Evolutionary conservation across 35 echinoderm and acorn worm species (phyloP).

Genomic region (Apostichopus japonicus): DNA sequence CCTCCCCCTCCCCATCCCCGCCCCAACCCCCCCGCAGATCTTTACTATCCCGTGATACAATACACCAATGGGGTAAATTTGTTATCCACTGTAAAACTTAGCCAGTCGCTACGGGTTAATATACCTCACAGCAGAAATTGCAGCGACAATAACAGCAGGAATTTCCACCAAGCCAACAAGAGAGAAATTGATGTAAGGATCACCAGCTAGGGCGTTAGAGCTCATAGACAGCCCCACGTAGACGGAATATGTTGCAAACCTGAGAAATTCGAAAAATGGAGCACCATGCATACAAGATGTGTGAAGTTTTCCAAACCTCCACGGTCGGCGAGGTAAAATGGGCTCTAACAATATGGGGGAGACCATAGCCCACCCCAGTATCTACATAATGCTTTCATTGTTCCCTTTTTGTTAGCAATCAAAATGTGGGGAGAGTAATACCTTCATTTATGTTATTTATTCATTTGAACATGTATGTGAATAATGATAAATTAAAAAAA

Average conservation of each 20-base stretch:
- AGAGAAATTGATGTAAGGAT: constrained; percentile 59
- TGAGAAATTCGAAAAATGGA: constrained; percentile 51
- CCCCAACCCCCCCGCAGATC: too few species aligned
- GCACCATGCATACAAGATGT: constrained; percentile 28
- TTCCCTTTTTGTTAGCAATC: too few species aligned
- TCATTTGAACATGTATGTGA: too few species aligned
- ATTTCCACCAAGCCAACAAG: constrained; percentile 59
- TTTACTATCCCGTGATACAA: background rate
- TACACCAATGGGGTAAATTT: background rate
- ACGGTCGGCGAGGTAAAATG: background rate
- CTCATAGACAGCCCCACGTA: constrained; percentile 56
- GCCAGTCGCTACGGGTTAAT: background rate
- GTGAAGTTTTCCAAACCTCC: background rate
- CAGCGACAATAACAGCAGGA: constrained; percentile 58
- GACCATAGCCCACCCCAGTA: too few species aligned
- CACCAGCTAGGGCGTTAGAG: constrained; percentile 44
- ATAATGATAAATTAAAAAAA: too few species aligned
- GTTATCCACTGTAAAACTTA: too few species aligned
- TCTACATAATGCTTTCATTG: too few species aligned
- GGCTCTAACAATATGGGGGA: background rate
- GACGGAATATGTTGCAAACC: constrained; percentile 56
- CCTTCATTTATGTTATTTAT: too few species aligned
- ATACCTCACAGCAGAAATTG: constrained; percentile 57
- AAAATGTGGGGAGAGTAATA: too few species aligned
- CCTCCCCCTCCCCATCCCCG: too few species aligned